Conservation (phyloP, 2,797 vertebrate species). For the Cirrhinus mrigala region DNA sequence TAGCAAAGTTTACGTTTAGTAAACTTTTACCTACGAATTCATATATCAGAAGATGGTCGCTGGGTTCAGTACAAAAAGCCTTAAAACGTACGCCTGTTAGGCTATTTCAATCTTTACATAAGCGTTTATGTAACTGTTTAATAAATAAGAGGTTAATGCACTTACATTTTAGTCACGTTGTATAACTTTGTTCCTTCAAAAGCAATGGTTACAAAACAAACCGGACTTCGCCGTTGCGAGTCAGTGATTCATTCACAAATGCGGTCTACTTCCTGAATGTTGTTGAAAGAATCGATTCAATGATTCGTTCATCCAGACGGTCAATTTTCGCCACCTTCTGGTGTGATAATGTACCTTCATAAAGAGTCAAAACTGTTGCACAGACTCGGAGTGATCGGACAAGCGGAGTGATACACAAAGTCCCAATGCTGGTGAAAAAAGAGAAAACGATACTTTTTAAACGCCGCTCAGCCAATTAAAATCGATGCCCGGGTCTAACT, state of each 20-base stretch:
- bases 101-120: not conserved
- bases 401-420: not conserved
- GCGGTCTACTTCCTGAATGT: not conserved
- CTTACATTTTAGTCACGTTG: not conserved
- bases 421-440: not conserved
- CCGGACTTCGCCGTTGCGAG: not conserved
- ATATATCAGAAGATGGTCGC: not conserved
- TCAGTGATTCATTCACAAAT: not conserved
- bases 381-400: not conserved
- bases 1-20: not conserved
- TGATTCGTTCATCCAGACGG: not conserved
- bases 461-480: not conserved
- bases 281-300: not conserved
- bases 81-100: not conserved
- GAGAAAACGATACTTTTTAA: not conserved
- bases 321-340: not conserved
- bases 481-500: not conserved
- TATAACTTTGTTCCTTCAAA: not conserved
- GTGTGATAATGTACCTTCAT: not conserved
- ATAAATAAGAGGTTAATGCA: not conserved
- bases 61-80: not conserved
- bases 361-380: not conserved
- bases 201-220: not conserved
- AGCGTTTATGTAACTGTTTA: not conserved
- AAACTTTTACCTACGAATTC: not conserved